Conservation (phyloP, 1,140 invertebrate genomes). For the Palaemon carinicauda region DNA sequence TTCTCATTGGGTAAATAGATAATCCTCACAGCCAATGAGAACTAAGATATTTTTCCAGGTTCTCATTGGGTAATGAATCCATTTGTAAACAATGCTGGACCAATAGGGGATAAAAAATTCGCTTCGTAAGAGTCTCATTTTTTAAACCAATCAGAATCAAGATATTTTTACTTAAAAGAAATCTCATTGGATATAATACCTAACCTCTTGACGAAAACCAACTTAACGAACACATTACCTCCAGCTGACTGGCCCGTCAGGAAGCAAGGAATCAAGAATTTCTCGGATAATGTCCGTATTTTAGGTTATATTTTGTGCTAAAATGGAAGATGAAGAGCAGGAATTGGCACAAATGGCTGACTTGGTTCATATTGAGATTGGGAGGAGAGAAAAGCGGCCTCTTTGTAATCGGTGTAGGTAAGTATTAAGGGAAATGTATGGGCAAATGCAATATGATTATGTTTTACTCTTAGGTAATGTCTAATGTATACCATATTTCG, state of each 20-base stretch:
- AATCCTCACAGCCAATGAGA: no score
- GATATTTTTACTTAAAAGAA: background rate
- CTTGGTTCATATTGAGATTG: slow-evolving; percentile 32
- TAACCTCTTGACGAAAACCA: no score
- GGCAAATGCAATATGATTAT: no score
- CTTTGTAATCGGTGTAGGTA: slow-evolving; percentile 30
- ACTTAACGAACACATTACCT: no score
- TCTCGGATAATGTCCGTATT: background rate
- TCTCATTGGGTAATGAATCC: background rate
- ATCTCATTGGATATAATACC: background rate
- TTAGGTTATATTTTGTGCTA: background rate
- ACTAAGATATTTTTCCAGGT: background rate
- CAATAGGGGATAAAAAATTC: background rate
- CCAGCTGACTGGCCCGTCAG: background rate
- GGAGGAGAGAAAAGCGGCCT: slow-evolving; percentile 30
- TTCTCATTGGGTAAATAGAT: no score
- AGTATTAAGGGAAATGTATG: no score
- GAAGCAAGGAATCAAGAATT: background rate
- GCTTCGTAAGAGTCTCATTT: background rate
- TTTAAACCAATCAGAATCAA: background rate
- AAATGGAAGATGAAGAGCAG: slow-evolving; percentile 16
- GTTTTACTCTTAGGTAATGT: no score
- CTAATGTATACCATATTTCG: no score
- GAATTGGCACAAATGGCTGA: slow-evolving; percentile 13
- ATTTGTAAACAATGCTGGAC: background rate